These are phyloP conservation scores for Pseudorasbora parva DNA, from an alignment of 2,113 vertebrate species.

Conservation along the genomic window DNA sequence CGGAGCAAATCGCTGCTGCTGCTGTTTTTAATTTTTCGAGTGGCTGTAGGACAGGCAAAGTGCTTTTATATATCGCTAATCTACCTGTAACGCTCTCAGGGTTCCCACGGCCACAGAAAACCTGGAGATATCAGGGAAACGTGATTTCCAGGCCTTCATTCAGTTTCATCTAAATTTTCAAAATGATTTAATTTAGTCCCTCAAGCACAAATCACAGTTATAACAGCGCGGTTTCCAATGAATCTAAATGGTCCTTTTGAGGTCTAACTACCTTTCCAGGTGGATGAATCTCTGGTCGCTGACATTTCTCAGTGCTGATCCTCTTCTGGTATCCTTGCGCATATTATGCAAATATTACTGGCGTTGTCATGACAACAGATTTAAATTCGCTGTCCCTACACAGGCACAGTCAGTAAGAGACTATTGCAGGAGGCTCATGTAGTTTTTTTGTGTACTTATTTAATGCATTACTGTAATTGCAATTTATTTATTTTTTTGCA, in stretches of 20 bases:
- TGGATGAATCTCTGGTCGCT: neutral
- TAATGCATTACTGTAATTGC: neutral
- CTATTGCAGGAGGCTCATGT: neutral
- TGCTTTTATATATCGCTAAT: constrained; percentile 46
- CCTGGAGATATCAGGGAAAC: constrained; percentile 31
- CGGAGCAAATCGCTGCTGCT: constrained; percentile 30
- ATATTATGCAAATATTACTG: constrained; percentile 19
- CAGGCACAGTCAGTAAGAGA: neutral
- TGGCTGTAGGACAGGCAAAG: constrained; percentile 4
- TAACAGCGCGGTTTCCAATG: neutral
- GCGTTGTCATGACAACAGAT: constrained; percentile 9
- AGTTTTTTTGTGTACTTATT: neutral
- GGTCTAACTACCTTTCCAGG: neutral
- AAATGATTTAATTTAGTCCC: too few relatives aligned
- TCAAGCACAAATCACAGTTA: neutral
- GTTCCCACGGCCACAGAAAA: constrained; percentile 18
- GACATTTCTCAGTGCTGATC: neutral
- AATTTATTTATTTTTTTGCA: neutral
- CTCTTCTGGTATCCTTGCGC: constrained; percentile 9
- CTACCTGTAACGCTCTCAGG: constrained; percentile 2
- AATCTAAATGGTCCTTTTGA: neutral
- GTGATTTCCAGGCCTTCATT: constrained; percentile 19
- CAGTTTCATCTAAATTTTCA: too few relatives aligned
- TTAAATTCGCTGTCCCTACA: constrained; percentile 15
- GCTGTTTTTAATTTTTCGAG: constrained; percentile 4